Evolutionary conservation across 2,113 vertebrate species (phyloP), one percentile per base, ranked within the genome.

Genomic region (Halcyon malimbica): DNA sequence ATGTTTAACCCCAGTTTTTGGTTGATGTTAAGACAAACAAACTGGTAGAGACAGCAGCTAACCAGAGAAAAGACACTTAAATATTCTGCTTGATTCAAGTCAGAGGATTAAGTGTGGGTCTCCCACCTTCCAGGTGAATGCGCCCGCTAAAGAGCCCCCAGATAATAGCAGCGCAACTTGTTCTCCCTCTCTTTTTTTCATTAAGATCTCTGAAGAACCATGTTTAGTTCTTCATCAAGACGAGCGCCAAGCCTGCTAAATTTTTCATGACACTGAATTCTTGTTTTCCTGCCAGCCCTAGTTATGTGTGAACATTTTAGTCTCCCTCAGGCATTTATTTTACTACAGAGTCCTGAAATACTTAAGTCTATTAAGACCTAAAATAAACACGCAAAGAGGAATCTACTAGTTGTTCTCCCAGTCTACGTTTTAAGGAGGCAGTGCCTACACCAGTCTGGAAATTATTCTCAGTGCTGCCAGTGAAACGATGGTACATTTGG

Each of bases 311-410:
- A 97, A 96, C 95, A 95, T 85, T 96, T 96, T 94, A 93, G 59
- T 77, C 59, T 96, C 96, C 94, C 95, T 94, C 63, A 94, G 94
- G 94, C 95, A 93, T 94, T 91, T 94, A 91, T 96, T 96, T 97
- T 97, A 97, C 96, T 95, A 96, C 70, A 73, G 51, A 96, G 87
- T 94, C 92, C 93, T 93, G 91, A 95, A 97, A 97, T 95, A 95
- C 94, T 97, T 91, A 90, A 77, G 93, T 94, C 96, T 96, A 96
- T 87, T 96, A 96, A 93, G 90, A 96, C 46, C 70, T 96, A 96
- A 95, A 96, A 96, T 93, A 96, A 97, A 95, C 92, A 93, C 0
- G 20, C 50, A 87, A 85, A 88, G 28, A 95, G 41, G 82, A 91
- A 96, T 91, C 91, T 96, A 84, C 81, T 94, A 57, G 91, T 56